These are phyloP conservation scores for Apis florea DNA, from an alignment of 1,140 invertebrate species.

Conservation along the genomic window DNA sequence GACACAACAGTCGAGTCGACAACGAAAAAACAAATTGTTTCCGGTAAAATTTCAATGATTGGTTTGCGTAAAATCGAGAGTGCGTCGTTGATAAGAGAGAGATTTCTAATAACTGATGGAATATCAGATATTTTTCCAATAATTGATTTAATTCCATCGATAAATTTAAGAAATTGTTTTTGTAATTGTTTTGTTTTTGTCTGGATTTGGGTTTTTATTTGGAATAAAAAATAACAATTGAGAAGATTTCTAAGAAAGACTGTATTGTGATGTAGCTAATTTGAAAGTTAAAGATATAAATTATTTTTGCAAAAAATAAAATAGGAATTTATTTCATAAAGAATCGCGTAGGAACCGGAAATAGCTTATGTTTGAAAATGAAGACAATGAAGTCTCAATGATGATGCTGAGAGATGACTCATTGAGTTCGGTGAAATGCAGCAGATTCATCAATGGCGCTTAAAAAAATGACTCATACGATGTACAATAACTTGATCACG, in stretches of 20 bases:
- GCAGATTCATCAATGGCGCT: slow-evolving; percentile 30
- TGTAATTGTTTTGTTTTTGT: too few species aligned
- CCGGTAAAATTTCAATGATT: not conserved
- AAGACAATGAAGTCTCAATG: not conserved
- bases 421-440: slow-evolving; percentile 59
- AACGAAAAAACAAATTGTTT: slow-evolving; percentile 27
- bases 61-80: not conserved
- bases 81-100: not conserved
- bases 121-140: not conserved
- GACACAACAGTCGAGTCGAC: not conserved
- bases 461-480: slow-evolving; percentile 50
- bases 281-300: too few species aligned
- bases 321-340: not conserved
- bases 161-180: too few species aligned
- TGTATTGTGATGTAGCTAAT: too few species aligned
- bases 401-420: slow-evolving; percentile 53
- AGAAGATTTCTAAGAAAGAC: too few species aligned
- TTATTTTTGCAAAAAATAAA: too few species aligned
- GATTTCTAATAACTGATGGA: not conserved
- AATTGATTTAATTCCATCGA: not conserved
- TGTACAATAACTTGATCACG: not conserved
- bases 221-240: too few species aligned
- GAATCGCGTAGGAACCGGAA: not conserved
- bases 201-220: too few species aligned
- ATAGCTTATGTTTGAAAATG: not conserved